Base-by-base conservation (phyloP, 2,888 invertebrate species). In the Stenotaenia linearis region DNA sequence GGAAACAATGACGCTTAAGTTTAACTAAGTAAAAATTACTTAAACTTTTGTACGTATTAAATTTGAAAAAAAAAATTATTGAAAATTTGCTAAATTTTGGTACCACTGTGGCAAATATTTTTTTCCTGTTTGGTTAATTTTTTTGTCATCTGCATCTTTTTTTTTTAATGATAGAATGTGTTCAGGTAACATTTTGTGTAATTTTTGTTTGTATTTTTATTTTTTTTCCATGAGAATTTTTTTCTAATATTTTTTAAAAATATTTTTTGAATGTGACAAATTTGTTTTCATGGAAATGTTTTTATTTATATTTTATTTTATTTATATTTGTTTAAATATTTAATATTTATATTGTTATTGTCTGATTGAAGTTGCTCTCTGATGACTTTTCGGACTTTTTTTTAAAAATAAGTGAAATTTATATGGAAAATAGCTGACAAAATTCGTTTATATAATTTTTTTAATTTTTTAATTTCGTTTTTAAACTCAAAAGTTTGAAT, bases 31-130 rank as follows among this genome's bases (percentile, higher is more conserved):
- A n/a, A n/a, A n/a, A n/a, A n/a, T n/a, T n/a, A n/a, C n/a, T n/a
- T n/a, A n/a, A n/a, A n/a, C 61, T 61, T 61, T 61, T 61, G 61
- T 61, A 23, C 12, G 18, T 7, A 12, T 45, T n/a, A 45, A 32
- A 32, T 6, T 32, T 32, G 9, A 32, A 4, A 32, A 32, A 32
- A 32, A 32, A 6, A 32, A 18, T 30, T 23, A 74, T 25, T 74
- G 21, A 28, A 30, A 74, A 23, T 74, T 74, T 74, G 74, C 74
- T 74, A 9, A 30, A 76, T 75, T 76, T 35, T 23, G 25, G 78
- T 78, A 78, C 78, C 78, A 78, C 78, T 78, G 78, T 78, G 78
- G 78, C 78, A 78, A 78, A 78, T 78, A 30, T 50, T 56, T 78
- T 40, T 50, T 78, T 23, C 78, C 18, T 78, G 21, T 30, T 74